Percentiles rank a stretch among this genome's conserved stretches.
Conservation (phyloP, 2,797 vertebrate species). For the Peromyscus eremicus region DNA sequence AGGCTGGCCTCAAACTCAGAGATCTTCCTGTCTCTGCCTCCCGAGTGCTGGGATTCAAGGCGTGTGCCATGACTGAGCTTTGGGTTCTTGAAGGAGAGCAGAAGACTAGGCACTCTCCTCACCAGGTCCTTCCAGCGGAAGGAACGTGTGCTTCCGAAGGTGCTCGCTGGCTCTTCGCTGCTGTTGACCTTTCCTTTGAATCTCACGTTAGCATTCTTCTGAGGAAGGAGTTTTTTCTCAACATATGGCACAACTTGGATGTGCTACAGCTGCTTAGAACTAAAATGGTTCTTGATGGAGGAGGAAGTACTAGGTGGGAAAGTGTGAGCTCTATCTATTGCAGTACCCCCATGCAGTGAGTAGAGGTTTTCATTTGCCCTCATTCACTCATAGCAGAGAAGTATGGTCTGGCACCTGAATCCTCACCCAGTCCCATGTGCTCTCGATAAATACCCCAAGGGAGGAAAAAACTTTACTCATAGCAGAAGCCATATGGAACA, state of each 20-base stretch:
- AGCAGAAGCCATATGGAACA: neutral
- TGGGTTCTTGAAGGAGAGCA: slow-evolving; percentile 1
- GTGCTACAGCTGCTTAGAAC: neutral
- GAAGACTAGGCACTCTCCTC: neutral
- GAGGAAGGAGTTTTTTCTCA: slow-evolving; percentile 7
- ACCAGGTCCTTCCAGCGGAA: neutral
- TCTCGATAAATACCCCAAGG: neutral
- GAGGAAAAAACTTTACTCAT: neutral
- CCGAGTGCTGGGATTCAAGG: neutral
- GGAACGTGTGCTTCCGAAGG: neutral
- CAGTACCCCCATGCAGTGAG: neutral
- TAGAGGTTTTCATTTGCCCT: slow-evolving; percentile 4
- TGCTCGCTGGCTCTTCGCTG: neutral
- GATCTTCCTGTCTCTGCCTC: neutral
- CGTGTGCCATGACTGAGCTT: neutral
- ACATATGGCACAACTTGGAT: neutral
- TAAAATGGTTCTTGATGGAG: neutral
- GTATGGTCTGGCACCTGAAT: neutral
- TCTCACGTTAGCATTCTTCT: neutral
- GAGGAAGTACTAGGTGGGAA: neutral
- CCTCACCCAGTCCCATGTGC: neutral
- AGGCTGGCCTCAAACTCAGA: neutral
- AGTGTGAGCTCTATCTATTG: slow-evolving; percentile 7
- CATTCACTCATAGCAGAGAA: neutral
- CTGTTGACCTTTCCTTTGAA: neutral